Base-by-base conservation (phyloP, 2,888 invertebrate genomes). In the Phaedon cochleariae region DNA sequence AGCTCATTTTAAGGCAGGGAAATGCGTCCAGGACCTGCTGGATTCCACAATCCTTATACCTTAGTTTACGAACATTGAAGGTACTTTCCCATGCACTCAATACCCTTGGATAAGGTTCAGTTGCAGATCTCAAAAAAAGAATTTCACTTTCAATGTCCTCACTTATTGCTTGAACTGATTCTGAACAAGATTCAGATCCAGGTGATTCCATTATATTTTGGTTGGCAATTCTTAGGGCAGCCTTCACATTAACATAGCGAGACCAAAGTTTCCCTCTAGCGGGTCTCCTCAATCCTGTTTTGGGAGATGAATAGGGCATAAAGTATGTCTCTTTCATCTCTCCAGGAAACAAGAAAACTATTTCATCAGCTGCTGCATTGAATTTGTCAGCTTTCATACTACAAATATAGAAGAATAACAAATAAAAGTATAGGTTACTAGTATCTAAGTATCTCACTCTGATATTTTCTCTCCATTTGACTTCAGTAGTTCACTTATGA, bases 261-360 rank as follows among this genome's bases (percentile, higher is more conserved):
- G 57, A 57, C 57, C 57, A 57, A n/a, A 57, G 57, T 57, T 57
- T 57, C 12, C 57, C 57, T 12, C 18, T 41, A 5, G 57, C 57
- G 1, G 41, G 37, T 15, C 41, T 37, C 12, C 57, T 29, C 12
- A 57, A 37, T 7, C 57, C 57, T 17, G 12, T 10, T 57, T 57
- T 57, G 12, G 17, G 12, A 12, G 57, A 57, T 4, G 12, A 12
- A 21, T 41, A 57, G 4, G 53, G 53, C 10, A 53, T 31, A 29
- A 31, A 53, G 15, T 53, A 46, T n/a, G 46, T 46, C 17, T 53
- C 31, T 15, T 15, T 53, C 1, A 31, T 26, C 15, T 53, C 53
- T 6, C 31, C 10, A 29, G 53, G 57, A 57, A 57, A 57, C 12
- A 37, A 2, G 18, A 1, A n/a, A 20, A 22, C 5, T 20, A 57